Conservation (phyloP, 2,113 vertebrate genomes). For the Puntigrus tetrazona region DNA sequence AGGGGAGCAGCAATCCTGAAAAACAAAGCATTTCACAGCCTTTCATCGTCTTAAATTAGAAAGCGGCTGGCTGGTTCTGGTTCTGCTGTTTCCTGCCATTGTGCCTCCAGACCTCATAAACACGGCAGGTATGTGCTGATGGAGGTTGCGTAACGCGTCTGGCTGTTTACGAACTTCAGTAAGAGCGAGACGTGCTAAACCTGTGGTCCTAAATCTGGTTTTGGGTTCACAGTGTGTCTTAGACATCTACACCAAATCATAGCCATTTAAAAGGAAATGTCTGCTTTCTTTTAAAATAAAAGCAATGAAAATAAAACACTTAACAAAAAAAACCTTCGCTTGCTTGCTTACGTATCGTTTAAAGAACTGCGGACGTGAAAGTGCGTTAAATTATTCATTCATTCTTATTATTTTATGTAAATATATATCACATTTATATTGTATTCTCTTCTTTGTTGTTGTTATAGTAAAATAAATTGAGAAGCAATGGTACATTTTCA, state of each 20-base stretch:
- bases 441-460: no score
- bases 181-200: neutral
- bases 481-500: no score
- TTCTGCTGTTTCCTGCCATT: slow-evolving; percentile 7
- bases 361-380: no score
- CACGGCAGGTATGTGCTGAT: neutral
- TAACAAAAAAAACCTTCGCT: no score
- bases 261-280: no score
- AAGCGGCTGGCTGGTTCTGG: neutral
- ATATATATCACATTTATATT: no score
- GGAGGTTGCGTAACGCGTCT: neutral
- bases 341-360: no score
- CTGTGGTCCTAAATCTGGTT: neutral
- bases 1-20: slow-evolving; percentile 84
- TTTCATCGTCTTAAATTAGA: neutral
- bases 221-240: neutral
- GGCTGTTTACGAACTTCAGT: neutral
- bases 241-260: neutral
- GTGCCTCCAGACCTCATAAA: neutral
- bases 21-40: slow-evolving; percentile 8
- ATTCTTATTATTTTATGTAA: no score
- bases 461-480: no score
- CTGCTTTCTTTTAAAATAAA: no score
- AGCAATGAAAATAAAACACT: no score
- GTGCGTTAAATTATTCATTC: no score